A percentile compares a stretch with the other conserved stretches of the same genome.
Conservation (phyloP, 92 coral and sea anemone genomes). For the Metridium senile region DNA sequence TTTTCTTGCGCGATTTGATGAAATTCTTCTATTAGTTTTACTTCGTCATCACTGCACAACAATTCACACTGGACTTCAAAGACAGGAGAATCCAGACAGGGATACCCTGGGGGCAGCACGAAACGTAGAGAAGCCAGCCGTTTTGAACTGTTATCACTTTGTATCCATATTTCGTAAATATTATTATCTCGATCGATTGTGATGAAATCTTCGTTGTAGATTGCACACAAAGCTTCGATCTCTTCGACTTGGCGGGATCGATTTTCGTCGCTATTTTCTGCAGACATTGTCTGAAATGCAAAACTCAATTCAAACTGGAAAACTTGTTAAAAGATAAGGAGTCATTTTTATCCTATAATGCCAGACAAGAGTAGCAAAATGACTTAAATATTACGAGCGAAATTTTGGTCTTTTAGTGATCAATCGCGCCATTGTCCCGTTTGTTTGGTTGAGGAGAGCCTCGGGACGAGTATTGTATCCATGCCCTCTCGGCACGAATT, state of each 20-base stretch:
- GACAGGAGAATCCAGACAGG: conserved; percentile 72
- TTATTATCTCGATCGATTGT: conserved; percentile 69
- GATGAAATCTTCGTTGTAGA: conserved; percentile 86
- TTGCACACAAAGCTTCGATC: conserved; percentile 86
- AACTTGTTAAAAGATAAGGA: neutral
- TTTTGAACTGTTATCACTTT: conserved; percentile 60
- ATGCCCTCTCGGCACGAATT: no score
- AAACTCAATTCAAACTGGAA: no score
- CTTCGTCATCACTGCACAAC: conserved; percentile 69
- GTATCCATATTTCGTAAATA: conserved; percentile 76
- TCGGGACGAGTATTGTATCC: no score
- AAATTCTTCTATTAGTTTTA: conserved; percentile 52
- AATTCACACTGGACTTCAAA: conserved; percentile 81
- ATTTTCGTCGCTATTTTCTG: conserved; percentile 35
- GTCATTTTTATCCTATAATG: neutral
- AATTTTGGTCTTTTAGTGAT: neutral
- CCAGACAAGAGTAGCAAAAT: no score
- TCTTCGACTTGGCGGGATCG: conserved; percentile 74
- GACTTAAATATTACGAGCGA: neutral
- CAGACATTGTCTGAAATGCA: neutral
- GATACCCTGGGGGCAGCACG: conserved; percentile 77
- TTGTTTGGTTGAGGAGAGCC: no score
- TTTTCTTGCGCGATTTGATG: conserved; percentile 67
- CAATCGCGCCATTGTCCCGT: neutral
- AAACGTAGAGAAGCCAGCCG: conserved; percentile 75